Evolutionary conservation across 2,797 vertebrate genomes (phyloP), one percentile per base, ranked within the genome.

Genomic region (Picus viridis): DNA sequence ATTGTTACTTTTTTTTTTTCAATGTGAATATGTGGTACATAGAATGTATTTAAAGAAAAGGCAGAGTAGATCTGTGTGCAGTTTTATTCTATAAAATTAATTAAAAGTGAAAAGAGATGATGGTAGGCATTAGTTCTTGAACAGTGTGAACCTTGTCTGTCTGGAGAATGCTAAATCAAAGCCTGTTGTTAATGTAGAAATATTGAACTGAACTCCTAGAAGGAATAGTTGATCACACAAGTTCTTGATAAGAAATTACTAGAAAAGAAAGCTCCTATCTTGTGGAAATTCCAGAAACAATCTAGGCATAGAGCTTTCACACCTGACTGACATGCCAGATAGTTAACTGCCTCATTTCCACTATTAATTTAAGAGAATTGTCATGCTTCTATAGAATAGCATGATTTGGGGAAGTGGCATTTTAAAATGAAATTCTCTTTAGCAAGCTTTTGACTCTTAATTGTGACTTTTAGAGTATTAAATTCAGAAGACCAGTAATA

Each of bases 201-300:
- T 88, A 70, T 1, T 71, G 58, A 67, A 47, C 13, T 45, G 27
- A 47, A 47, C 76, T 93, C 30, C 82, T 22, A 74, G 68, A 71
- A 79, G 23, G 43, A 51, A 1, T 45, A 39, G 18, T 7, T 69
- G n/a, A 36, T 53, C 0, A 0, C 77, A 41, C n/a, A 51, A 80
- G 13, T 54, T 88, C 16, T 86, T 83, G 32, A 15, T 78, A 62
- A 75, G 12, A 78, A 77, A 22, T 65, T 3, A 27, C 63, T 71
- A 57, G 26, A 74, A 87, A 75, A 89, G 32, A 71, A 17, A 68
- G 12, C n/a, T 83, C 5, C 17, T 61, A 17, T 64, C 32, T 17
- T 56, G 24, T 68, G 26, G 63, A 61, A 80, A 59, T 91, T 89
- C 32, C 58, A 32, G 75, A 34, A 89, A 45, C n/a, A 49, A 4